Conservation (phyloP, 1,140 invertebrate genomes). For the Drosophila pandora region DNA sequence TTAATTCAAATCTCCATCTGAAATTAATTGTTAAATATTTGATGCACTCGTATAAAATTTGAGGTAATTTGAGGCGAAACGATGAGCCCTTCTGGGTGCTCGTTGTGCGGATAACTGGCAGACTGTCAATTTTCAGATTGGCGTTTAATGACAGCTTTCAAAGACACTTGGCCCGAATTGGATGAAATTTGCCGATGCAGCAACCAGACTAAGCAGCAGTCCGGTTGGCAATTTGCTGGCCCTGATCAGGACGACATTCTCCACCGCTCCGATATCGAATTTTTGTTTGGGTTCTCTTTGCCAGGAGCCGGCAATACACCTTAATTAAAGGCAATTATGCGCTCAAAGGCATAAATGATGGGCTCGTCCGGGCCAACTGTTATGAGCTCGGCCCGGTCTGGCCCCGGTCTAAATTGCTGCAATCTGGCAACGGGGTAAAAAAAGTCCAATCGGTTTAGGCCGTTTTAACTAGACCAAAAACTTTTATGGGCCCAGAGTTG, state of each 20-base stretch:
- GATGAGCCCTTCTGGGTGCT: conserved; percentile 4
- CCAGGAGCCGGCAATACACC: conserved; percentile 59
- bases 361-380: conserved; percentile 59
- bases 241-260: conserved; percentile 1
- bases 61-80: conserved; percentile 2
- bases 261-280: conserved; percentile 53
- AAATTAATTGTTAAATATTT: conserved; percentile 31
- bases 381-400: conserved; percentile 63
- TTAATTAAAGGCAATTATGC: conserved; percentile 81
- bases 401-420: conserved; percentile 56
- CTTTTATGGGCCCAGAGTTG: conserved; percentile 56
- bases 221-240: conserved; percentile 46
- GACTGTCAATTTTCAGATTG: conserved; percentile 59
- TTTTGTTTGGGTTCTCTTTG: conserved; percentile 56
- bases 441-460: conserved; percentile 48
- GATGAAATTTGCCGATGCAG: conserved; percentile 36
- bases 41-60: background rate
- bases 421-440: conserved; percentile 21
- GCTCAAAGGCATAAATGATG: conserved; percentile 81
- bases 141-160: conserved; percentile 66
- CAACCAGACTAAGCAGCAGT: conserved; percentile 34
- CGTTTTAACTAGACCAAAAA: conserved; percentile 40
- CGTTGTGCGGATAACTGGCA: conserved; percentile 50
- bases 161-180: conserved; percentile 56
- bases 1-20: conserved; percentile 17